Percentiles rank a stretch among this genome's conserved stretches.
phyloP scores from a whole-genome alignment of 1,140 invertebrate species.

The Phymastichus coffea region DNA sequence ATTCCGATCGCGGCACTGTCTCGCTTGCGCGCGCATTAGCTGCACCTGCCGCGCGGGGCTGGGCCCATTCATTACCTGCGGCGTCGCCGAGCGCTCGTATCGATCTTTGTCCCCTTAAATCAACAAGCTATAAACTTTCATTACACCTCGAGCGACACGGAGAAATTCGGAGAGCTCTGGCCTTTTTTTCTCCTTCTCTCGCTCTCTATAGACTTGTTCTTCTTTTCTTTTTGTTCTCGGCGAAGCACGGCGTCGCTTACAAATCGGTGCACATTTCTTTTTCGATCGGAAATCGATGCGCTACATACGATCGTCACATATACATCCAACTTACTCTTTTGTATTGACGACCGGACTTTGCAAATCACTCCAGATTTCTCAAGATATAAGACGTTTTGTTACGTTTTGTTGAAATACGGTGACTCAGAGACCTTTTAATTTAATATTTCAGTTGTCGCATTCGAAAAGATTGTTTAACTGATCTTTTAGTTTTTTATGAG shows the following conservation, averaged over 20 bases:
- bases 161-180: conserved; percentile 15
- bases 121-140: conserved; percentile 31
- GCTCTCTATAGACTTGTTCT: not conserved
- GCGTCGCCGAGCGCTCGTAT: conserved; percentile 17
- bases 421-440: too few species aligned
- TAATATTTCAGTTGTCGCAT: too few species aligned
- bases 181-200: not conserved
- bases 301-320: too few species aligned
- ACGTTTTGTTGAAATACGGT: too few species aligned
- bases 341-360: too few species aligned
- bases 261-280: conserved; percentile 10
- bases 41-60: not conserved
- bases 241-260: not conserved
- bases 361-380: too few species aligned
- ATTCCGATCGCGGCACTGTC: conserved; percentile 12
- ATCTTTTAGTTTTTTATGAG: too few species aligned
- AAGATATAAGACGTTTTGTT: too few species aligned
- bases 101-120: conserved; percentile 32
- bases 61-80: too few species aligned
- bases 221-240: not conserved
- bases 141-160: conserved; percentile 18
- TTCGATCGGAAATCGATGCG: not conserved
- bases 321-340: too few species aligned
- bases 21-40: not conserved
- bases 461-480: too few species aligned